Evolutionary conservation across 1,140 invertebrate genomes (phyloP).

Genomic region (Cephus cinctus): DNA sequence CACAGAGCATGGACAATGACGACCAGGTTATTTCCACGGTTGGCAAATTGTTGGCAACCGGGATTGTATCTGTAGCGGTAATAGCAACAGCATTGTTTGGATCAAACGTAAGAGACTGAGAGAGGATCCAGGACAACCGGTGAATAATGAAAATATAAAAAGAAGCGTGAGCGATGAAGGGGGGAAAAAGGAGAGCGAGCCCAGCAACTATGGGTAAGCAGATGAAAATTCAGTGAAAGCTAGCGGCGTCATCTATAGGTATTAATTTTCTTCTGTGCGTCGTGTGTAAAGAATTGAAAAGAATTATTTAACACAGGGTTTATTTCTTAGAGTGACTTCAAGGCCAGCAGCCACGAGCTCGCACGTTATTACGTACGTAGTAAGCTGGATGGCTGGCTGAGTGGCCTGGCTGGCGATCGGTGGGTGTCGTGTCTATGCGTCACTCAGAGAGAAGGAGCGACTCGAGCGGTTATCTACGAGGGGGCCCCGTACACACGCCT

Average conservation of each 20-base stretch:
- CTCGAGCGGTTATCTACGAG: slow-evolving; percentile 24
- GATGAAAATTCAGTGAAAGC: too few relatives aligned
- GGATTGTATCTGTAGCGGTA: not conserved
- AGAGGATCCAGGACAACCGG: not conserved
- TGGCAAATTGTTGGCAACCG: too few relatives aligned
- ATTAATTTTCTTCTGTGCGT: too few relatives aligned
- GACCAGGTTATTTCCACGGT: too few relatives aligned
- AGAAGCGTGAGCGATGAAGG: not conserved
- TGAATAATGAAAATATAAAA: not conserved
- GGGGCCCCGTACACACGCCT: slow-evolving; percentile 30
- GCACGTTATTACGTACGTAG: slow-evolving; percentile 26
- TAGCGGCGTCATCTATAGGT: too few relatives aligned
- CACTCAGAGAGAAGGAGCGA: slow-evolving; percentile 23
- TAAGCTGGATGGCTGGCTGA: slow-evolving; percentile 12
- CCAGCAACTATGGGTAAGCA: not conserved
- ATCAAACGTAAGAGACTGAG: not conserved
- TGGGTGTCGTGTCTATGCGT: slow-evolving; percentile 30
- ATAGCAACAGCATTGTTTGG: not conserved
- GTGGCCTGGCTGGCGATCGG: slow-evolving; percentile 24
- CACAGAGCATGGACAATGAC: slow-evolving; percentile 9
- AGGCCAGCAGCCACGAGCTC: slow-evolving; percentile 30
- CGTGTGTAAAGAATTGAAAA: not conserved
- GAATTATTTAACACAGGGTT: too few relatives aligned
- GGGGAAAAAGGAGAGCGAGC: not conserved
- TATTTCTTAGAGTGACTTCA: slow-evolving; percentile 27